Conservation (phyloP, 2,888 invertebrate genomes). For the Cephus rjabovi region DNA sequence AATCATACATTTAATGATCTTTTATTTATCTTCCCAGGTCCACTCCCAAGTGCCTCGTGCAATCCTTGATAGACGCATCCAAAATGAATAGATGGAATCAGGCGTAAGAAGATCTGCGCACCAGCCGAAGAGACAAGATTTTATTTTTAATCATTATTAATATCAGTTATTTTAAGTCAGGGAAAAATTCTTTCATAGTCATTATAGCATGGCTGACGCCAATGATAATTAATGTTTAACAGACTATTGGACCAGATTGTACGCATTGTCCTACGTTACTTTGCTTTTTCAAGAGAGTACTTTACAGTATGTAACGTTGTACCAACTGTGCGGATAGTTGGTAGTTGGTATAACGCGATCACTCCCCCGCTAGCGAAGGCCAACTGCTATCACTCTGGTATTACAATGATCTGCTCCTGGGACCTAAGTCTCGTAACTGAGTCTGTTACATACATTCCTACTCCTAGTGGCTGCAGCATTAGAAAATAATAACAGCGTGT, state of each 20-base stretch:
- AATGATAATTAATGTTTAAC: constrained; percentile 12
- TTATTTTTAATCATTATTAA: neutral
- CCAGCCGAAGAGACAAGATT: neutral
- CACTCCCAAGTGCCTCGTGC: neutral
- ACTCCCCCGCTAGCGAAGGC: constrained; percentile 46
- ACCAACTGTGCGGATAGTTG: neutral
- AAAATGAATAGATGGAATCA: neutral
- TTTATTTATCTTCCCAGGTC: neutral
- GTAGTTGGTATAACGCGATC: constrained; percentile 29
- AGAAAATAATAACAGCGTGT: constrained; percentile 1
- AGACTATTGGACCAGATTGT: neutral
- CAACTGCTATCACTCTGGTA: constrained; percentile 46
- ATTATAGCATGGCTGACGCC: neutral
- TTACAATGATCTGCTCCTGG: constrained; percentile 31
- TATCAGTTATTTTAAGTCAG: too few relatives aligned
- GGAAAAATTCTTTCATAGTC: neutral
- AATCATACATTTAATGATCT: too few relatives aligned
- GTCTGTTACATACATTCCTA: neutral
- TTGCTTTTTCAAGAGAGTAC: constrained; percentile 28
- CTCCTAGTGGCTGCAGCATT: neutral
- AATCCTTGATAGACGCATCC: neutral
- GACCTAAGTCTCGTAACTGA: neutral
- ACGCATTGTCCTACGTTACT: neutral
- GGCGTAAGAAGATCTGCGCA: neutral
- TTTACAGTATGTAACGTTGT: neutral